Evolutionary conservation across 2,888 invertebrate species (phyloP).

Genomic region (Napeogenes sylphis): DNA sequence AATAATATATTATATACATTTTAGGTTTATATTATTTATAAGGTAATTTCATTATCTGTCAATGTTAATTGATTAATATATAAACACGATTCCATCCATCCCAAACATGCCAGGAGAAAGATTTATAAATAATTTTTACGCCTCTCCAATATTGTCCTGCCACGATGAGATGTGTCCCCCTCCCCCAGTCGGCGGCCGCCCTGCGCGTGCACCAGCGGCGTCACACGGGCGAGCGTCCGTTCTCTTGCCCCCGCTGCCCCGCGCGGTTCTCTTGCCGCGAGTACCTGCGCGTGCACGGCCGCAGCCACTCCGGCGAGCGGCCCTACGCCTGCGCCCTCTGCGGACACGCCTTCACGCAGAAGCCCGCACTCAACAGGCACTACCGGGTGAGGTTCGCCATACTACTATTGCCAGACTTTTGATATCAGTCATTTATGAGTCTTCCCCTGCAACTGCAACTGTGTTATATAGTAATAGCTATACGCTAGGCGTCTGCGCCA

Average conservation of each 20-base stretch:
- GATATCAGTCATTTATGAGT: too few species aligned
- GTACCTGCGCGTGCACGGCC: slow-evolving; percentile 48
- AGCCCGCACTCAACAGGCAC: slow-evolving; percentile 69
- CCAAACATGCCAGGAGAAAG: too few species aligned
- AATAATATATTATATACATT: too few species aligned
- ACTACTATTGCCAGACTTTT: background rate
- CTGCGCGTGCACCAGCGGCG: slow-evolving; percentile 59
- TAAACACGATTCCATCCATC: too few species aligned
- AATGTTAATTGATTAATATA: too few species aligned
- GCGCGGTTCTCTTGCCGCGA: slow-evolving; percentile 50
- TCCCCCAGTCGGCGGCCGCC: slow-evolving; percentile 49
- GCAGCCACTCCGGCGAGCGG: slow-evolving; percentile 57
- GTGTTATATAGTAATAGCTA: too few species aligned
- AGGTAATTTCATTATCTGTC: too few species aligned
- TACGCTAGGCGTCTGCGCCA: too few species aligned
- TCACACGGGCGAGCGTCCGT: slow-evolving; percentile 61
- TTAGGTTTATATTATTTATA: too few species aligned
- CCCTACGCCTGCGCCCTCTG: slow-evolving; percentile 61
- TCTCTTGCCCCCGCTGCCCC: slow-evolving; percentile 44
- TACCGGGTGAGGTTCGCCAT: slow-evolving; percentile 54
- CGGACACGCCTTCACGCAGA: slow-evolving; percentile 61
- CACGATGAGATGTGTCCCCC: background rate
- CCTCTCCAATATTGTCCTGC: background rate
- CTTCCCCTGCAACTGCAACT: too few species aligned
- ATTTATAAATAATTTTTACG: too few species aligned